A percentile compares a stretch with the other conserved stretches of the same genome.
These are phyloP conservation scores for Phanerotoma sp. DNA, from an alignment of 2,888 invertebrate species.

Conservation along the genomic window DNA sequence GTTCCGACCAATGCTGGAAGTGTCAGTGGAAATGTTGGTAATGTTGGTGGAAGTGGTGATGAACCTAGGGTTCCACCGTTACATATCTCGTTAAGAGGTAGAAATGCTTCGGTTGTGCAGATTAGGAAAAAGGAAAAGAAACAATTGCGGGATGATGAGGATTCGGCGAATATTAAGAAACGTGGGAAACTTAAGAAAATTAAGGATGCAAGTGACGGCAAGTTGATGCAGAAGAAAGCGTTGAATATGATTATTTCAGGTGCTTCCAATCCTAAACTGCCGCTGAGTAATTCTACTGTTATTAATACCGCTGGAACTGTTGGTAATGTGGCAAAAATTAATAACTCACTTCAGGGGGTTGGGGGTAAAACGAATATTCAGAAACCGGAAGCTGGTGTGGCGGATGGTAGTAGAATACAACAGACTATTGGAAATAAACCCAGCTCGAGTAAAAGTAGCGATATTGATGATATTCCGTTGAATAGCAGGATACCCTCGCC, in stretches of 20 bases:
- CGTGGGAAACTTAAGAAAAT: constrained; percentile 61
- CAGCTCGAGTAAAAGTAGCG: constrained; percentile 48
- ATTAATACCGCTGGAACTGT: constrained; percentile 49
- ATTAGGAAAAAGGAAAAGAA: constrained; percentile 71
- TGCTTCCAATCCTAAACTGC: constrained; percentile 40
- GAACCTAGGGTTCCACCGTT: constrained; percentile 85
- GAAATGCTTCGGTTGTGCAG: constrained; percentile 80
- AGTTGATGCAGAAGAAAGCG: constrained; percentile 53
- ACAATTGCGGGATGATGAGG: constrained; percentile 60
- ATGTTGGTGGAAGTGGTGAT: constrained; percentile 54
- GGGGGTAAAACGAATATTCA: constrained; percentile 52
- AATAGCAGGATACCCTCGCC: constrained; percentile 56
- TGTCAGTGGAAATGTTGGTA: constrained; percentile 28
- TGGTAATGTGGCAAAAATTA: constrained; percentile 48
- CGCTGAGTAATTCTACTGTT: constrained; percentile 49
- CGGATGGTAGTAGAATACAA: no score
- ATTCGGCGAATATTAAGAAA: constrained; percentile 50
- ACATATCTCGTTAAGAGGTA: constrained; percentile 82
- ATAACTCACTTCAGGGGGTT: constrained; percentile 49
- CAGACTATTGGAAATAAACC: constrained; percentile 42
- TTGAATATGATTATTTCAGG: constrained; percentile 50
- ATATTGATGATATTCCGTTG: constrained; percentile 54
- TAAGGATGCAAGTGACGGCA: constrained; percentile 57
- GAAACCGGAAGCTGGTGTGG: no score
- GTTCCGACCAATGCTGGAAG: constrained; percentile 44